Percentiles rank a stretch among this genome's conserved stretches.
These are phyloP conservation scores for Diarsia dahlii DNA, from an alignment of 2,888 invertebrate genomes.

Conservation along the genomic window DNA sequence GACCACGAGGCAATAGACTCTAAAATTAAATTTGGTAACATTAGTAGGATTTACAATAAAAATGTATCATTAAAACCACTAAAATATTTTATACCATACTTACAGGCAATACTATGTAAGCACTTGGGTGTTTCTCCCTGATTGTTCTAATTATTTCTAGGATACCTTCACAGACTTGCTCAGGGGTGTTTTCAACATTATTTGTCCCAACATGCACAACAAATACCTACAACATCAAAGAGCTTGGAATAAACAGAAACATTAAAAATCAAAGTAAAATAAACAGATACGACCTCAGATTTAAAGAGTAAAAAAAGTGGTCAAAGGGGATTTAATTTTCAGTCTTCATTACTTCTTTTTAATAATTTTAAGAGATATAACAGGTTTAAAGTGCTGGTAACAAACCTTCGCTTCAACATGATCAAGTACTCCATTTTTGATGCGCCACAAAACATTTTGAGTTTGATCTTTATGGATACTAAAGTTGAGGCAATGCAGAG, in stretches of 20 bases:
- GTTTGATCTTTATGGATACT: constrained; percentile 97
- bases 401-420: constrained; percentile 96
- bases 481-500: constrained; percentile 97
- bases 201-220: constrained; percentile 97
- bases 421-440: constrained; percentile 97
- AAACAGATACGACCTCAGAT: neutral
- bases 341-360: neutral
- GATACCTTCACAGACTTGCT: constrained; percentile 95
- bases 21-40: constrained; percentile 82
- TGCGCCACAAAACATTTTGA: constrained; percentile 97
- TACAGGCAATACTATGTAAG: constrained; percentile 96
- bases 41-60: constrained; percentile 12
- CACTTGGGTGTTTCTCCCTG: constrained; percentile 94
- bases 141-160: constrained; percentile 94
- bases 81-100: constrained; percentile 76
- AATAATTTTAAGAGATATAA: too few species aligned
- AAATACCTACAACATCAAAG: constrained; percentile 92
- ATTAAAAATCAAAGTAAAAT: neutral
- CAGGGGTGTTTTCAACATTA: constrained; percentile 95
- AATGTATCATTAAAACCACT: neutral
- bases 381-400: neutral
- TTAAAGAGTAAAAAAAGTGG: neutral
- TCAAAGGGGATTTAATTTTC: neutral
- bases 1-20: constrained; percentile 97
- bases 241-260: constrained; percentile 9